Percentiles rank a stretch among this genome's conserved stretches.
These are phyloP conservation scores for Bubo blakistoni DNA, from an alignment of 2,113 vertebrate species.

Conservation along the genomic window DNA sequence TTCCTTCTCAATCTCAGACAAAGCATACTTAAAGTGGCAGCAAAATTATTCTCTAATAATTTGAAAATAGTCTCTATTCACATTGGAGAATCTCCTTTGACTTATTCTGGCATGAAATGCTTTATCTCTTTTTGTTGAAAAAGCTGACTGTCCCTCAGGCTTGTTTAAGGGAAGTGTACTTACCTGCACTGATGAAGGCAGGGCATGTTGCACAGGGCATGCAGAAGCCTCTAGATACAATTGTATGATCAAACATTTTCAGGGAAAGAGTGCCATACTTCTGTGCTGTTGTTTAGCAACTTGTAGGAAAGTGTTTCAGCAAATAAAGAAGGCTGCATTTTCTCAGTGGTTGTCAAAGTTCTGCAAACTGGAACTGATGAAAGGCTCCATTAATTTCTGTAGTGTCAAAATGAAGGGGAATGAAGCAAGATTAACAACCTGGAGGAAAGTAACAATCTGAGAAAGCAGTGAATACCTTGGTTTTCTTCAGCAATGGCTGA, in stretches of 20 bases:
- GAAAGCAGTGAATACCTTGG: background rate
- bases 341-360: rapidly evolving
- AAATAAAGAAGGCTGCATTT: background rate
- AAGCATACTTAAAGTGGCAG: background rate
- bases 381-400: background rate
- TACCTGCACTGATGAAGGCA: background rate
- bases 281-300: background rate
- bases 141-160: background rate
- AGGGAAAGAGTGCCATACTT: background rate
- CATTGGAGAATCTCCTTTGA: background rate
- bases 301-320: background rate
- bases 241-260: background rate
- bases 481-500: background rate
- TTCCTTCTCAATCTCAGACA: background rate
- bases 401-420: background rate
- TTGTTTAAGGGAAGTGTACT: background rate
- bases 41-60: background rate
- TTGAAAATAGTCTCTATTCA: background rate
- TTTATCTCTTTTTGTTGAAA: background rate
- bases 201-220: background rate
- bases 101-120: background rate
- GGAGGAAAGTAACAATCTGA: background rate
- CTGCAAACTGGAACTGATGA: background rate
- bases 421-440: background rate
- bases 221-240: background rate